phyloP scores from a whole-genome alignment of 2,797 vertebrate species.

The Orientallactaga sibirica region DNA sequence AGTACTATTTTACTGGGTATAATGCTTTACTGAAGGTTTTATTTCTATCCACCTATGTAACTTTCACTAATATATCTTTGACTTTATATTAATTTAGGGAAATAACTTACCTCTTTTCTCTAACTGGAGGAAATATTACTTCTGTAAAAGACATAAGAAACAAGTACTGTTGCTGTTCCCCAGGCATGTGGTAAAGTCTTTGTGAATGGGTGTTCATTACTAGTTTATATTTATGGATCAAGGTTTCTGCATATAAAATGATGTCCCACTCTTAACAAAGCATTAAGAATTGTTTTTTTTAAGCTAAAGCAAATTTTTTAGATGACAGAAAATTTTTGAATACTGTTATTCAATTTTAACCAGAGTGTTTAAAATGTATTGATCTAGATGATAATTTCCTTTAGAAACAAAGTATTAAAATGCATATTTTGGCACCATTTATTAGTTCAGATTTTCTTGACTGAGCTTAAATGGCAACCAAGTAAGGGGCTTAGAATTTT shows the following conservation, averaged over 20 bases:
- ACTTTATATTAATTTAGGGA: conserved; percentile 85
- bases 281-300: conserved; percentile 74
- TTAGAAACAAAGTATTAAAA: conserved; percentile 59
- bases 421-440: conserved; percentile 77
- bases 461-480: conserved; percentile 76
- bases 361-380: conserved; percentile 73
- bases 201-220: conserved; percentile 73
- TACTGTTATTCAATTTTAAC: conserved; percentile 68
- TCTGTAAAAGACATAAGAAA: conserved; percentile 70
- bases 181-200: conserved; percentile 70
- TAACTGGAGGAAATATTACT: conserved; percentile 70
- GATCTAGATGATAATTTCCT: conserved; percentile 74
- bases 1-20: conserved; percentile 84
- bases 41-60: conserved; percentile 79
- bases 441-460: conserved; percentile 67
- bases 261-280: conserved; percentile 67
- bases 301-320: conserved; percentile 74
- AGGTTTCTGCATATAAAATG: conserved; percentile 77
- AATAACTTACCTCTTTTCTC: conserved; percentile 80
- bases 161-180: conserved; percentile 63
- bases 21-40: conserved; percentile 80
- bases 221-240: conserved; percentile 70
- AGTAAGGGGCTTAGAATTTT: conserved; percentile 58
- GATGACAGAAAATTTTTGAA: conserved; percentile 73
- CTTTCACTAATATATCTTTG: conserved; percentile 79